Percentiles rank a stretch among this genome's conserved stretches.
phyloP scores from a whole-genome alignment of 2,113 vertebrate species.

The Leptobrachium ailaonicum region DNA sequence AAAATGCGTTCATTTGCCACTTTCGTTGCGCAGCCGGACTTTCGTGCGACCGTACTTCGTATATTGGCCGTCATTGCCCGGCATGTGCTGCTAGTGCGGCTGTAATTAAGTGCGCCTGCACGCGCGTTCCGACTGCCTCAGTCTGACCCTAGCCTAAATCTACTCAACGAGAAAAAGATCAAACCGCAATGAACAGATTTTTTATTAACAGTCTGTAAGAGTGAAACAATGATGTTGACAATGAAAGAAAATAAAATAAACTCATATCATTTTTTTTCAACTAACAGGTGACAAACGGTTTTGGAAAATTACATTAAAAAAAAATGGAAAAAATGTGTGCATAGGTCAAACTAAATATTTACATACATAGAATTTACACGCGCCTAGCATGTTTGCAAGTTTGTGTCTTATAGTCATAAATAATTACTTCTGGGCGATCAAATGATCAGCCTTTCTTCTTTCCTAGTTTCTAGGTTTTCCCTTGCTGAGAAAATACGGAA shows the following conservation, averaged over 20 bases:
- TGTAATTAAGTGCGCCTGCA: no score
- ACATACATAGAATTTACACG: constrained; percentile 33
- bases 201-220: constrained; percentile 45
- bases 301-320: constrained; percentile 25
- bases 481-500: not conserved
- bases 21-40: no score
- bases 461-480: not conserved
- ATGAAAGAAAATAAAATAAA: constrained; percentile 11
- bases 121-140: no score
- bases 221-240: constrained; percentile 32
- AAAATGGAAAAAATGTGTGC: constrained; percentile 25
- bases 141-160: no score
- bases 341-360: constrained; percentile 45
- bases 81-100: no score
- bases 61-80: no score
- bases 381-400: constrained; percentile 3
- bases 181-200: constrained; percentile 16
- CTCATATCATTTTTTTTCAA: not conserved
- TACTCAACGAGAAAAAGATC: no score
- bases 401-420: constrained; percentile 27
- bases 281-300: constrained; percentile 24
- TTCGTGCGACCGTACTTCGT: no score
- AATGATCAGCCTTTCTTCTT: not conserved
- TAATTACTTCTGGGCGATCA: constrained; percentile 10
- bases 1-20: no score